phyloP scores from a whole-genome alignment of 2,797 vertebrate species.

The Gymnothorax reevesii region DNA sequence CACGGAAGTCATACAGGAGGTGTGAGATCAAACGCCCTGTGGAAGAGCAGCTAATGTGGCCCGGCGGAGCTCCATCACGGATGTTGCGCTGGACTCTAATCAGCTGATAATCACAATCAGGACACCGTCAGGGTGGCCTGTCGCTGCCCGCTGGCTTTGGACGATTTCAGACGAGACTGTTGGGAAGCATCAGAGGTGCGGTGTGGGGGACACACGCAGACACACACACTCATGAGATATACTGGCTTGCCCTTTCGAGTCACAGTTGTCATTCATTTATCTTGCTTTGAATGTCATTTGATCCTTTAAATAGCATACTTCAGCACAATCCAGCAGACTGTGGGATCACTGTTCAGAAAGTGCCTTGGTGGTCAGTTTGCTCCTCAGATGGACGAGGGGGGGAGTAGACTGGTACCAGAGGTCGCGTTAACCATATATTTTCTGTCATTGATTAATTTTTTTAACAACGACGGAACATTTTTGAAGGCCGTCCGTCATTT shows the following conservation, averaged over 20 bases:
- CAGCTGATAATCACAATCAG: constrained; percentile 9
- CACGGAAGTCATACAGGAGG: not conserved
- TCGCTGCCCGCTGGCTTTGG: not conserved
- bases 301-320: not conserved
- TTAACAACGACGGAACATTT: too few relatives aligned
- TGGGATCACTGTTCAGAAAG: too few relatives aligned
- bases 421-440: too few relatives aligned
- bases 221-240: too few relatives aligned
- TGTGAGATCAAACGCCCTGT: constrained; percentile 23
- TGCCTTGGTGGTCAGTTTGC: too few relatives aligned
- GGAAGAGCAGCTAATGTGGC: not conserved
- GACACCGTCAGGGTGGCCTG: not conserved
- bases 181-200: not conserved
- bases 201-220: not conserved
- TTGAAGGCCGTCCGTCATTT: too few relatives aligned
- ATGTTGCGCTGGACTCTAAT: not conserved
- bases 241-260: not conserved
- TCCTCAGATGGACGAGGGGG: too few relatives aligned
- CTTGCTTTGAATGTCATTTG: not conserved
- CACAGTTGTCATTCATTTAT: not conserved
- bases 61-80: not conserved
- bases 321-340: too few relatives aligned
- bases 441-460: too few relatives aligned
- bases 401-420: too few relatives aligned
- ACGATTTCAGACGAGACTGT: not conserved